These are phyloP conservation scores for Ormyrus nitidulus DNA, from an alignment of 2,888 invertebrate genomes.

Conservation along the genomic window DNA sequence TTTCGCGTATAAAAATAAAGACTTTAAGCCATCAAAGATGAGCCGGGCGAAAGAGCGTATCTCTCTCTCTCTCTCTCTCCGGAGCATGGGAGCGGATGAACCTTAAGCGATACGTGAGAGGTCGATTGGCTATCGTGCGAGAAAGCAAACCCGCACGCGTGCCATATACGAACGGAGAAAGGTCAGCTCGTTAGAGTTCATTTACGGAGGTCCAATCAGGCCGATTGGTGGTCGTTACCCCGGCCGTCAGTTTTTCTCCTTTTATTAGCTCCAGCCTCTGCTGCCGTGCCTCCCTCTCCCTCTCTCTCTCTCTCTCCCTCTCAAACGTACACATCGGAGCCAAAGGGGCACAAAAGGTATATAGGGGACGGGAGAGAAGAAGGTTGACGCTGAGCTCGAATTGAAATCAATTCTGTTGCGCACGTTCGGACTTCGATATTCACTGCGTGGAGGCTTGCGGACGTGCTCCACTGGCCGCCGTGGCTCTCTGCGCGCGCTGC, in stretches of 20 bases:
- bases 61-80: slow-evolving; percentile 4
- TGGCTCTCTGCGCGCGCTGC: neutral
- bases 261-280: neutral
- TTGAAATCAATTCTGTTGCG: slow-evolving; percentile 11
- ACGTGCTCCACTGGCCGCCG: neutral
- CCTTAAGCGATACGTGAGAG: slow-evolving; percentile 57
- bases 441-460: too few species aligned
- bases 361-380: neutral
- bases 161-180: slow-evolving; percentile 42
- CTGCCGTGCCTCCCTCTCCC: neutral
- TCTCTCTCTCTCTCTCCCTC: slow-evolving; percentile 24
- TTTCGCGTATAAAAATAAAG: neutral
- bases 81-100: slow-evolving; percentile 8
- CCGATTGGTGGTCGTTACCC: neutral
- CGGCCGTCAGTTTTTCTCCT: slow-evolving; percentile 8
- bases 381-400: slow-evolving; percentile 6
- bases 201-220: slow-evolving; percentile 55
- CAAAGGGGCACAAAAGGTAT: too few species aligned
- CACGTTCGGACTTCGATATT: too few species aligned
- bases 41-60: neutral
- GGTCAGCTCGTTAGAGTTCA: slow-evolving; percentile 59
- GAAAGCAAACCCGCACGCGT: slow-evolving; percentile 11
- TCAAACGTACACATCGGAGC: neutral
- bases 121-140: slow-evolving; percentile 41
- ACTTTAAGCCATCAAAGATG: neutral